Evolutionary conservation across 2,888 invertebrate species (phyloP), one percentile per base, ranked within the genome.

Genomic region (Leucoma salicis): DNA sequence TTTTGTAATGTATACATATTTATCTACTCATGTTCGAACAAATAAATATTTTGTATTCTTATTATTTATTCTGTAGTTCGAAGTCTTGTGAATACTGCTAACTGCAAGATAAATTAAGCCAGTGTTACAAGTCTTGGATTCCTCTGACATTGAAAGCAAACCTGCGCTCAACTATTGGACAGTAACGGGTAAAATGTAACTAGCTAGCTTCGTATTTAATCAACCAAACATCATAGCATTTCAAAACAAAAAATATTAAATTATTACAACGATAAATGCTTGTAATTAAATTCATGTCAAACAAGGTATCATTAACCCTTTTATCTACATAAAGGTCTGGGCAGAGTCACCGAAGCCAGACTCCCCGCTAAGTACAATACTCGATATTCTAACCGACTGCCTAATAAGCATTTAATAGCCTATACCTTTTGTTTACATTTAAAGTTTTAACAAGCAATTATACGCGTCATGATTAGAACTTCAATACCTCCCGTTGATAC

Each of bases 401-500:
- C 42, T 52, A 57, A 61, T 53, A 46, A 55, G 39, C 50, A 37
- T 58, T 46, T 52, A 40, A 53, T 41, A 49, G 6, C 14, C 12
- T 29, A 13, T 29, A 29, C 12, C 14, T 13, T 5, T 29, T 3
- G 14, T 13, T 13, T 29, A 7, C 35, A 39, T 44, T 48, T 43
- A 39, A 46, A 58, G 37, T 49, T 31, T 15, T 31, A 47, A 54
- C 54, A 58, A 52, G 48, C 41, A 49, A 57, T 61, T 57, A 60
- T 42, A 39, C 31, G 35, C 32, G 28, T 36, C 42, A 39, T 24
- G 14, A 7, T 25, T 14, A 11, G 12, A 37, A 37, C 33, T 37
- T 34, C 36, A 11, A 33, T 34, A 62, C 75, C 76, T 63, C 76
- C 76, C 70, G 73, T 60, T 48, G 75, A 33, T 53, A 49, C 45